Evolutionary conservation across 2,888 invertebrate genomes (phyloP).

Genomic region (Scelioninae gen. 2): DNA sequence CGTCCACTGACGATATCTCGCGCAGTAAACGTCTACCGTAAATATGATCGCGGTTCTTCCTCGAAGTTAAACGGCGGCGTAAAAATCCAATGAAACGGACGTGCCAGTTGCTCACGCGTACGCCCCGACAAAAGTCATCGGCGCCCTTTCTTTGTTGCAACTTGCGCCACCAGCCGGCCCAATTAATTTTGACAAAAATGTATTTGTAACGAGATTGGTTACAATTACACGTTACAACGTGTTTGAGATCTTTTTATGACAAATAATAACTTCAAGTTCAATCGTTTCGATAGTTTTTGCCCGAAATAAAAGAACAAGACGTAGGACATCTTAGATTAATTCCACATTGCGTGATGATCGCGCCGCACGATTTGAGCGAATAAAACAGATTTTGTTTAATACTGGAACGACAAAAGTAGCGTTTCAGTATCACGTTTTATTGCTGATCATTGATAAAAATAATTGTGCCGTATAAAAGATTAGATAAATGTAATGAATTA

Average conservation of each 20-base stretch:
- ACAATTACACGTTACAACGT: conserved; percentile 8
- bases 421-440: too few relatives aligned
- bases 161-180: conserved; percentile 20
- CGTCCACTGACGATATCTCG: conserved; percentile 36
- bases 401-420: neutral
- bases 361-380: neutral
- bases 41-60: conserved; percentile 34
- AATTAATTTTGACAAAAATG: conserved; percentile 30
- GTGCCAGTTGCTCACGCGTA: conserved; percentile 19
- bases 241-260: neutral
- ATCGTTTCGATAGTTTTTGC: neutral
- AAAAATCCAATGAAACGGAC: conserved; percentile 29
- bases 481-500: too few relatives aligned
- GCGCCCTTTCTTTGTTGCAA: conserved; percentile 17
- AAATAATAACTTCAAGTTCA: conserved; percentile 7
- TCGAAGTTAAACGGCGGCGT: conserved; percentile 34
- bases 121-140: conserved; percentile 28
- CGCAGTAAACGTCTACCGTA: conserved; percentile 42
- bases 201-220: conserved; percentile 10
- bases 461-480: too few relatives aligned
- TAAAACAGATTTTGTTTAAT: neutral
- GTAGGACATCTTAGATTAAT: neutral
- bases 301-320: neutral
- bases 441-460: too few relatives aligned
- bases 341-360: neutral